These are phyloP conservation scores for Hydractinia symbiolongicarpus DNA, from an alignment of 30 jellyfish, hydroid and myxozoan genomes.

Conservation along the genomic window DNA sequence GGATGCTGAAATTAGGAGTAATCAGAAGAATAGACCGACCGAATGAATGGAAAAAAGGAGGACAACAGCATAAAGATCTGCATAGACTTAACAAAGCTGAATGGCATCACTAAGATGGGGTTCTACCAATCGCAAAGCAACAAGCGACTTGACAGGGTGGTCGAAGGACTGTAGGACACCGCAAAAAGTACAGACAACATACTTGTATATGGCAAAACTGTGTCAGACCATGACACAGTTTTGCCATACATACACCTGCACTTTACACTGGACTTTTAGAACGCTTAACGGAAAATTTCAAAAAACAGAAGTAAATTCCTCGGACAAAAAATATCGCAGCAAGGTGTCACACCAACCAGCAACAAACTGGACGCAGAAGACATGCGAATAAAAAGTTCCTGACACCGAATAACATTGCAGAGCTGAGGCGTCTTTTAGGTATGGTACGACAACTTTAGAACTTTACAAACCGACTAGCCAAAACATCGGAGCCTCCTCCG, in stretches of 20 bases:
- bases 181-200: conserved; percentile 24
- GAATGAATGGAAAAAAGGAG: conserved; percentile 32
- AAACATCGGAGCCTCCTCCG: conserved; percentile 34
- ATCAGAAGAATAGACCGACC: conserved; percentile 23
- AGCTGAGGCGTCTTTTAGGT: conserved; percentile 30
- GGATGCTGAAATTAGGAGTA: conserved; percentile 31
- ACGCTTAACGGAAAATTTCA: conserved; percentile 13
- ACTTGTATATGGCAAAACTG: conserved; percentile 16
- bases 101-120: not conserved
- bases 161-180: conserved; percentile 25
- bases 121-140: conserved; percentile 26
- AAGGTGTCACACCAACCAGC: conserved; percentile 26
- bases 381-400: conserved; percentile 24
- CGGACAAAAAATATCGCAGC: conserved; percentile 30
- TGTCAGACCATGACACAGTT: conserved; percentile 27
- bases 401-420: conserved; percentile 34
- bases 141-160: not conserved
- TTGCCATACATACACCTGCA: no score
- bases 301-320: conserved; percentile 34
- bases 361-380: conserved; percentile 22
- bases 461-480: conserved; percentile 32
- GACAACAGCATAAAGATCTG: conserved; percentile 16
- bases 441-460: conserved; percentile 44
- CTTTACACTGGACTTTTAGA: conserved; percentile 8
- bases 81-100: conserved; percentile 36